A percentile compares a stretch with the other conserved stretches of the same genome.
These are phyloP conservation scores for Oligia strigilis DNA, from an alignment of 2,888 invertebrate genomes.

Conservation along the genomic window DNA sequence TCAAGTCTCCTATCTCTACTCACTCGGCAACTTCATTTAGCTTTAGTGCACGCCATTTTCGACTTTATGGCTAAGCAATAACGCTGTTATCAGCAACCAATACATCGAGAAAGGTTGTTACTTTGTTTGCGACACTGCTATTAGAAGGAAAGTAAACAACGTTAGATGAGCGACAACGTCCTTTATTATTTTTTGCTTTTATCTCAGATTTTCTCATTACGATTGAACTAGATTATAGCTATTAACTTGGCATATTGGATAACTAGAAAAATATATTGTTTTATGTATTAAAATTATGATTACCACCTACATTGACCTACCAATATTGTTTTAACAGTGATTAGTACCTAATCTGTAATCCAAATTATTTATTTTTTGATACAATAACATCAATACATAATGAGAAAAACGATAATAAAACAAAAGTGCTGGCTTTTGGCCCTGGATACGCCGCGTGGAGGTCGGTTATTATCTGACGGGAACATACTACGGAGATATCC, in stretches of 20 bases:
- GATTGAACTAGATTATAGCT: constrained; percentile 15
- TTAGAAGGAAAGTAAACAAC: constrained; percentile 50
- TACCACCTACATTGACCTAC: too few relatives aligned
- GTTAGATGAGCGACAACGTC: constrained; percentile 40
- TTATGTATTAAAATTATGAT: neutral
- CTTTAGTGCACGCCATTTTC: constrained; percentile 38
- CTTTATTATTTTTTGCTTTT: constrained; percentile 41
- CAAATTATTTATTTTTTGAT: neutral
- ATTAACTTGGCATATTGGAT: neutral
- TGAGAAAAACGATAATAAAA: neutral
- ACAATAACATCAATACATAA: neutral
- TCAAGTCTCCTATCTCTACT: constrained; percentile 36
- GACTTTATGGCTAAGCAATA: constrained; percentile 24
- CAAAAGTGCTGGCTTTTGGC: neutral
- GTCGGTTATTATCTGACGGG: neutral
- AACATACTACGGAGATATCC: neutral
- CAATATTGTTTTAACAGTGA: neutral
- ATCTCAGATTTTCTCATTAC: constrained; percentile 40
- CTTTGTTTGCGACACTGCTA: constrained; percentile 53
- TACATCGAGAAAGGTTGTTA: constrained; percentile 31
- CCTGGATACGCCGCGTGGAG: neutral
- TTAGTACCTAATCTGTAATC: neutral
- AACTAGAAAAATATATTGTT: neutral
- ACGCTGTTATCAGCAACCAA: constrained; percentile 34
- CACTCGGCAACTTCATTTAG: constrained; percentile 27